phyloP scores from a whole-genome alignment of 92 coral and sea anemone species.

The Phenganax subtilis region DNA sequence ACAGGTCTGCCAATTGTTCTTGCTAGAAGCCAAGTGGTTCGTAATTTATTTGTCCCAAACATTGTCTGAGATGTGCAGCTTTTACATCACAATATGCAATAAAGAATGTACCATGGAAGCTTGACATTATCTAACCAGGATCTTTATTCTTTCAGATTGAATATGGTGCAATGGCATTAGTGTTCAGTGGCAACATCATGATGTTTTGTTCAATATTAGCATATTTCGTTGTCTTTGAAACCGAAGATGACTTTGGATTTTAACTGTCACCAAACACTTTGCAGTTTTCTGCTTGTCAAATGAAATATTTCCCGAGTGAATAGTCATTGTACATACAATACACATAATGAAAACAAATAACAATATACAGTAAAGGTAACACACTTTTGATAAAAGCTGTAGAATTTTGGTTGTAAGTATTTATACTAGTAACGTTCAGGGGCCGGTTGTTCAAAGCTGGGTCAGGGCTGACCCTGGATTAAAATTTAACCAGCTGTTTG shows the following conservation, averaged over 20 bases:
- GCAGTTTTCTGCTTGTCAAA: not conserved
- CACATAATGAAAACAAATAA: too few species aligned
- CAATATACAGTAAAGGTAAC: too few species aligned
- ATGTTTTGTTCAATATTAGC: conserved; percentile 84
- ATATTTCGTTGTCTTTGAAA: conserved; percentile 70
- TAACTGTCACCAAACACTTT: conserved; percentile 16
- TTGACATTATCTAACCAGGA: not conserved
- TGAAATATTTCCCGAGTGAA: not conserved
- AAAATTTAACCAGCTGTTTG: too few species aligned
- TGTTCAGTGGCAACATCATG: conserved; percentile 80
- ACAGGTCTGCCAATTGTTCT: conserved; percentile 83
- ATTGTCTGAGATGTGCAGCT: not conserved
- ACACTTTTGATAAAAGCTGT: too few species aligned
- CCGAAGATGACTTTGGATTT: conserved; percentile 96
- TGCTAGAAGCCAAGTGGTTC: conserved; percentile 70
- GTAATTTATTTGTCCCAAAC: conserved; percentile 28
- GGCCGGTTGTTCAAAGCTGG: too few species aligned
- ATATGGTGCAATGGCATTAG: conserved; percentile 85
- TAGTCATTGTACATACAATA: not conserved
- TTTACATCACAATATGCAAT: not conserved
- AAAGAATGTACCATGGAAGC: not conserved
- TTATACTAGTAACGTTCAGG: too few species aligned
- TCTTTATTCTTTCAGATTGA: conserved; percentile 55
- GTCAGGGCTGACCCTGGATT: too few species aligned
- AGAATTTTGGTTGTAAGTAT: too few species aligned